Conservation (phyloP, 2,113 vertebrate genomes). For the Arenaria interpres region DNA sequence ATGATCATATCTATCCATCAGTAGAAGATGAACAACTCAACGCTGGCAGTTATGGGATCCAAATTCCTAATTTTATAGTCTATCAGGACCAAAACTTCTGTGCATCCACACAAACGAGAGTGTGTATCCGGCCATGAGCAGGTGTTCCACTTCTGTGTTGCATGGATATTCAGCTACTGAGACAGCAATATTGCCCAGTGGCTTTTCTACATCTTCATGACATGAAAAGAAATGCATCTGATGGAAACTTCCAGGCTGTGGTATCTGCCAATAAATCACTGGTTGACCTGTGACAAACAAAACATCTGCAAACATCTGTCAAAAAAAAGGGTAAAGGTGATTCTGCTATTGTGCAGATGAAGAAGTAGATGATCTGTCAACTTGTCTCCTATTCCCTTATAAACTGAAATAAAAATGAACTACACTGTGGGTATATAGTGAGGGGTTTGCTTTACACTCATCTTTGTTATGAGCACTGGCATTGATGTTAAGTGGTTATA, state of each 20-base stretch:
- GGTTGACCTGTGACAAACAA: not conserved
- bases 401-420: not conserved
- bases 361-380: not conserved
- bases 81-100: not conserved
- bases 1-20: not conserved
- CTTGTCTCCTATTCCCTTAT: not conserved
- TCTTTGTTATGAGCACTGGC: not conserved
- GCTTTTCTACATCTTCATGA: not conserved
- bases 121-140: not conserved
- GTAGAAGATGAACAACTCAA: not conserved
- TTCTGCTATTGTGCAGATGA: not conserved
- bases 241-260: not conserved
- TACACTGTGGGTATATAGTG: not conserved
- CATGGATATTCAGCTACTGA: not conserved
- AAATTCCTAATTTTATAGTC: not conserved
- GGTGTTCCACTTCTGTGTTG: not conserved
- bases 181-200: not conserved
- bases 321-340: not conserved
- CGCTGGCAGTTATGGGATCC: not conserved
- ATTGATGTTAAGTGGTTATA: not conserved
- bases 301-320: not conserved
- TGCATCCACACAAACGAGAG: rapidly evolving
- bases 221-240: not conserved
- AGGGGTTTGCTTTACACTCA: not conserved
- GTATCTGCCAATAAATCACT: not conserved